These are phyloP conservation scores for Chymomyza fuscimana DNA, from an alignment of 2,888 invertebrate genomes.

Conservation along the genomic window DNA sequence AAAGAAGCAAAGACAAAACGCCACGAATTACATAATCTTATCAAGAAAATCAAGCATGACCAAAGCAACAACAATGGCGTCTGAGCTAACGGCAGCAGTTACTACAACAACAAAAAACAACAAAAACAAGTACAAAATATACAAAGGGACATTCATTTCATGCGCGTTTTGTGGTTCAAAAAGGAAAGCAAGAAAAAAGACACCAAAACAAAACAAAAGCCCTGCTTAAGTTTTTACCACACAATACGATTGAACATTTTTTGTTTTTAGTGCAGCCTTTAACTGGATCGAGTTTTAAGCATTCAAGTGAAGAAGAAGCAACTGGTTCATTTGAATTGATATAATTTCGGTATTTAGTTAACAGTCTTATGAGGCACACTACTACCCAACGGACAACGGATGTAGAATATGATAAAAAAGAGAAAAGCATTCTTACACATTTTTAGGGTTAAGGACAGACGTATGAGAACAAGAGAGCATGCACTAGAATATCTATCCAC, in stretches of 20 bases:
- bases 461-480: too few relatives aligned
- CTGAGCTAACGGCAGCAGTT: background rate
- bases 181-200: conserved; percentile 18
- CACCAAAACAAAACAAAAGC: conserved; percentile 23
- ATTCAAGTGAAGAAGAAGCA: too few relatives aligned
- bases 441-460: too few relatives aligned
- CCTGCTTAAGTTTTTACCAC: too few relatives aligned
- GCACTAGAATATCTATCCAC: conserved; percentile 17
- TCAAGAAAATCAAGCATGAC: conserved; percentile 61
- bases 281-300: too few relatives aligned
- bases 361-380: too few relatives aligned
- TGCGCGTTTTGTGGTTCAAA: conserved; percentile 30
- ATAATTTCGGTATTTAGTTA: too few relatives aligned
- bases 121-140: conserved; percentile 2
- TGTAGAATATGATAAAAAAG: too few relatives aligned
- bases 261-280: too few relatives aligned
- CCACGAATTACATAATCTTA: conserved; percentile 61
- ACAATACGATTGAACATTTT: background rate
- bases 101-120: background rate
- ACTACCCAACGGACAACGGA: too few relatives aligned
- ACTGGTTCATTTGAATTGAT: too few relatives aligned
- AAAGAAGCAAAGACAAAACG: conserved; percentile 26
- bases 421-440: too few relatives aligned
- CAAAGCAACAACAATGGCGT: conserved; percentile 26
- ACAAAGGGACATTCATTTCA: conserved; percentile 51